Conservation (phyloP, 1,140 invertebrate species). For the Eupristina koningsbergeri region DNA sequence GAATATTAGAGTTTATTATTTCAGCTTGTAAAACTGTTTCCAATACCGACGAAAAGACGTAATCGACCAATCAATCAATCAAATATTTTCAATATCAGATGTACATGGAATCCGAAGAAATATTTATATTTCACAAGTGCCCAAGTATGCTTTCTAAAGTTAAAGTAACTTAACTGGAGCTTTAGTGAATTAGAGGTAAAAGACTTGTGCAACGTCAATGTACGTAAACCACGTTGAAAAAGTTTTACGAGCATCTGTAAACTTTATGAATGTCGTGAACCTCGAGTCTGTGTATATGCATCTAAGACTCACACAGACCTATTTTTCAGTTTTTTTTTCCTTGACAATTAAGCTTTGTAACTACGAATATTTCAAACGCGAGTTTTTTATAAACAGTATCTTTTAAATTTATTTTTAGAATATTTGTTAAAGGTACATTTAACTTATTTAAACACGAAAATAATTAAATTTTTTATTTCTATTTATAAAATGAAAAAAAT, state of each 20-base stretch:
- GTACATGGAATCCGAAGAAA: not conserved
- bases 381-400: not conserved
- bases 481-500: too few relatives aligned
- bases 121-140: not conserved
- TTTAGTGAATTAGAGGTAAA: slow-evolving; percentile 28
- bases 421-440: not conserved
- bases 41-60: too few relatives aligned
- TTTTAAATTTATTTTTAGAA: not conserved
- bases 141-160: not conserved
- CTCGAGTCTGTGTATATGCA: not conserved
- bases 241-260: slow-evolving; percentile 35
- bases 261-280: slow-evolving; percentile 46
- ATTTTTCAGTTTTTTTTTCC: not conserved
- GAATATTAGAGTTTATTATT: too few relatives aligned
- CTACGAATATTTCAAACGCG: not conserved
- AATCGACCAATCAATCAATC: too few relatives aligned
- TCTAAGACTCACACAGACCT: not conserved
- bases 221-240: slow-evolving; percentile 29
- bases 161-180: not conserved
- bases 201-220: not conserved
- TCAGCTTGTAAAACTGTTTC: too few relatives aligned
- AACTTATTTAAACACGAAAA: not conserved
- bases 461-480: not conserved
- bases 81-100: too few relatives aligned
- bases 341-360: not conserved